These are phyloP conservation scores for Tinamus major DNA, from an alignment of 2,797 vertebrate genomes.

Conservation along the genomic window DNA sequence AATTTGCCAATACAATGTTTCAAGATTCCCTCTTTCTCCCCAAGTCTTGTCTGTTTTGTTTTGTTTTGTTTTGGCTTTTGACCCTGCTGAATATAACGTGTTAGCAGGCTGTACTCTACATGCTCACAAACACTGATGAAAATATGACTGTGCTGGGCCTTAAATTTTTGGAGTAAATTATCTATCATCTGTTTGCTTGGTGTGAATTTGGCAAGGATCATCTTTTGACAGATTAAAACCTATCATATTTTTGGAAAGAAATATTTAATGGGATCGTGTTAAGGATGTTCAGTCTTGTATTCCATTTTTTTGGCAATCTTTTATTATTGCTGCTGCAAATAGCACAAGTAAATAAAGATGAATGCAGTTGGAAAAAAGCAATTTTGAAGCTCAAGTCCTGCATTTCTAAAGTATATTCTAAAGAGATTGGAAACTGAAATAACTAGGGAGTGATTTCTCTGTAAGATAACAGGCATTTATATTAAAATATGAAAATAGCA, in stretches of 20 bases:
- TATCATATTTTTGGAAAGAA: neutral
- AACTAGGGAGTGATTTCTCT: neutral
- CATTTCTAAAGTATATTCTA: neutral
- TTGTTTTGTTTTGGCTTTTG: neutral
- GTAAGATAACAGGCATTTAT: neutral
- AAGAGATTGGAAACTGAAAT: neutral
- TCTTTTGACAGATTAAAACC: neutral
- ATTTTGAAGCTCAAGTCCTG: neutral
- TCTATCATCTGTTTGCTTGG: neutral
- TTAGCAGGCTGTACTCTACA: neutral
- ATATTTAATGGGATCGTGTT: neutral
- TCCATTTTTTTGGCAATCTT: neutral
- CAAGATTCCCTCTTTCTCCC: neutral
- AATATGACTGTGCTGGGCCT: neutral
- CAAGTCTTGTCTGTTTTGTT: accelerated
- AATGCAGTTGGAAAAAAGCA: neutral
- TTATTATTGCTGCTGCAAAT: neutral
- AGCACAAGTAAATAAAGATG: neutral
- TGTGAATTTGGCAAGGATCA: neutral
- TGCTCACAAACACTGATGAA: neutral
- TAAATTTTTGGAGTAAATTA: neutral
- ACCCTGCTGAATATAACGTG: neutral
- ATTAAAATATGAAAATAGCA: neutral
- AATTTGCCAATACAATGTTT: neutral
- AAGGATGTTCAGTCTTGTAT: neutral